Evolutionary conservation across 2,113 vertebrate species (phyloP), one percentile per base, ranked within the genome.

Genomic region (Leptobrachium leishanense): DNA sequence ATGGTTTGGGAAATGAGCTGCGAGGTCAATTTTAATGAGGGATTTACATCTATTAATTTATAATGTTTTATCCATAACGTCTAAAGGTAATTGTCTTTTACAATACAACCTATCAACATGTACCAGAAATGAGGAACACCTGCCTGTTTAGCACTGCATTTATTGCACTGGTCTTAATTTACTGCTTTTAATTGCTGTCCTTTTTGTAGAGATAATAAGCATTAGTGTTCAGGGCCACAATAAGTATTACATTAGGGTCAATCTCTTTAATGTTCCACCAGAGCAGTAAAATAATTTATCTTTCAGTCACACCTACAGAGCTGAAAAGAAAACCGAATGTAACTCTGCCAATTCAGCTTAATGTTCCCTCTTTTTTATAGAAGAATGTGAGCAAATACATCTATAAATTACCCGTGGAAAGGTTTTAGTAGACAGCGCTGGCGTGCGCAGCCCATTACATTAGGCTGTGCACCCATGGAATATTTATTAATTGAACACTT

Each of bases 1-100:
- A 72, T 53, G 62, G 77, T 66, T 42, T 63, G 44, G 31, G 46
- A 12, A 79, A 12, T 42, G 46, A 79, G 77, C 62, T 12, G 39
- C 41, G 43, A 72, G 69, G 77, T 79, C 77, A 66, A 13, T 79
- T 72, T 79, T 79, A 79, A 79, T 72, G 77, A 79, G 77, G 71
- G 65, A 66, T 72, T 79, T 72, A 63, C 59, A 63, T 65, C 39
- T 5, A 41, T 46, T 72, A 72, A 72, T 72, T 79, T 40, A 78
- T 78, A 69, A 72, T 79, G 77, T 59, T 66, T 40, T 72, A 73
- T 66, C 69, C 69, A 66, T n/a, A 6, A 9, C 31, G 66, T 39
- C 46, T 71, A 11, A 5, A 72, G 70, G 46, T 66, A 79, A 73
- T 79, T 73, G 59, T 73, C 62, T 79, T 65, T 55, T 43, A 43